Evolutionary conservation across 2,797 vertebrate species (phyloP).

Genomic region (Enteromius anoplus): DNA sequence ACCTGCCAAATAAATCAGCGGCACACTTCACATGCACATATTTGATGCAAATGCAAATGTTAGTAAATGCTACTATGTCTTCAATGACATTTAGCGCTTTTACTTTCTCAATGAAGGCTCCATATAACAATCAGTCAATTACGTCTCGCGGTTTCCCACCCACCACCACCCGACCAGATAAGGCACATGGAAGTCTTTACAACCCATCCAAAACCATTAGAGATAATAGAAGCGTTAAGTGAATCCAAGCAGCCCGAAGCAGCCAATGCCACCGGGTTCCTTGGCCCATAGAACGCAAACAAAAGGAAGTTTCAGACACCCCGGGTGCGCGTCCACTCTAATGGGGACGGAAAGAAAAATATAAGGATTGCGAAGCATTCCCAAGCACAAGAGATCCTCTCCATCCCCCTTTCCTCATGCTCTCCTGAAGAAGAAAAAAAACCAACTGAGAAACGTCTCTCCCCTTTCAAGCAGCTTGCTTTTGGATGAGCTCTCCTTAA

Average conservation of each 20-base stretch:
- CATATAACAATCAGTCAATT: conserved; percentile 36
- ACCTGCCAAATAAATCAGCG: conserved; percentile 33
- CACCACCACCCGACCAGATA: conserved; percentile 9
- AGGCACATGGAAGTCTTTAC: conserved; percentile 57
- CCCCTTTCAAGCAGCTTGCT: conserved; percentile 56
- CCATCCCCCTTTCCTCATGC: conserved; percentile 32
- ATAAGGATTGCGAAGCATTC: conserved; percentile 57
- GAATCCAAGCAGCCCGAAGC: conserved; percentile 59
- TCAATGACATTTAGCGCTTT: conserved; percentile 21
- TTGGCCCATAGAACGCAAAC: conserved; percentile 52
- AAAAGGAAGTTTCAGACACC: conserved; percentile 58
- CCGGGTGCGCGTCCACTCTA: conserved; percentile 44
- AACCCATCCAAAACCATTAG: conserved; percentile 54
- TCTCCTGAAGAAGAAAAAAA: conserved; percentile 28
- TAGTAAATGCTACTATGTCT: background rate
- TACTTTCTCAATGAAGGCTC: conserved; percentile 32
- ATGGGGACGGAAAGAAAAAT: conserved; percentile 28
- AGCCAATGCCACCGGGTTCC: conserved; percentile 52
- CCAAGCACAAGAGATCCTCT: conserved; percentile 57
- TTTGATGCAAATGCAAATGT: conserved; percentile 31
- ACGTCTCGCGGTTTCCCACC: conserved; percentile 7
- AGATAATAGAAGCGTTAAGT: conserved; percentile 61
- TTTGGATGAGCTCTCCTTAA: conserved; percentile 58
- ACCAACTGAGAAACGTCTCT: conserved; percentile 10
- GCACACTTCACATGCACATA: conserved; percentile 26